A percentile compares a stretch with the other conserved stretches of the same genome.
Evolutionary conservation across 92 coral and sea anemone genomes (phyloP).

Genomic region (Siderastrea radians): DNA sequence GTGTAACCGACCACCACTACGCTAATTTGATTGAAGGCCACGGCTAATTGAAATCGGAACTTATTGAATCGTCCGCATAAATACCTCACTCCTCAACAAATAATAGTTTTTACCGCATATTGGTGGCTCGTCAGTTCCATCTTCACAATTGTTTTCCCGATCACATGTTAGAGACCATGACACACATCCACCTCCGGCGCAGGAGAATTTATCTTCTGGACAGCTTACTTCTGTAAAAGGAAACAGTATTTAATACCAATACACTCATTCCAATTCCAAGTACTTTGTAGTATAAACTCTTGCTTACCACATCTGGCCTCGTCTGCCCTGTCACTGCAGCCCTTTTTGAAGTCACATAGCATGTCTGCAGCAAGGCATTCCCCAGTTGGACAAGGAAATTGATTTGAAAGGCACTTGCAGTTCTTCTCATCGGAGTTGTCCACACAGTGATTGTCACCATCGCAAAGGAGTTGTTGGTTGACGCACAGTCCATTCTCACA

Average conservation of each 20-base stretch:
- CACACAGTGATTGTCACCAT: constrained; percentile 80
- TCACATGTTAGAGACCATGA: constrained; percentile 78
- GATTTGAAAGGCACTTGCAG: constrained; percentile 63
- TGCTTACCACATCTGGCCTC: constrained; percentile 69
- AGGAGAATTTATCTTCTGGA: constrained; percentile 60
- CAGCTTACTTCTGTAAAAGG: constrained; percentile 33
- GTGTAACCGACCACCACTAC: no score
- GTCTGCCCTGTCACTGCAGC: constrained; percentile 61
- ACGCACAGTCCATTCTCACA: constrained; percentile 93
- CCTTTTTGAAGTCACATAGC: constrained; percentile 55
- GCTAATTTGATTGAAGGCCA: no score
- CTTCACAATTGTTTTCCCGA: constrained; percentile 72
- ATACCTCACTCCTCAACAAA: constrained; percentile 55
- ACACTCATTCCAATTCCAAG: neutral
- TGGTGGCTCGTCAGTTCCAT: constrained; percentile 79
- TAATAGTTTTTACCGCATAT: constrained; percentile 59
- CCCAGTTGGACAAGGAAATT: constrained; percentile 75
- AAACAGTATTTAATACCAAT: neutral
- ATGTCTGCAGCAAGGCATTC: constrained; percentile 50
- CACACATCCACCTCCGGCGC: constrained; percentile 83
- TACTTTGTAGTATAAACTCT: neutral
- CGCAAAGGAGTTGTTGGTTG: constrained; percentile 73
- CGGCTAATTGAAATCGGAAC: no score
- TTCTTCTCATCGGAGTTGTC: constrained; percentile 85
- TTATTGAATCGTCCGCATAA: no score